Base-by-base conservation (phyloP, 2,797 vertebrate species). In the Gobio occitaniae region DNA sequence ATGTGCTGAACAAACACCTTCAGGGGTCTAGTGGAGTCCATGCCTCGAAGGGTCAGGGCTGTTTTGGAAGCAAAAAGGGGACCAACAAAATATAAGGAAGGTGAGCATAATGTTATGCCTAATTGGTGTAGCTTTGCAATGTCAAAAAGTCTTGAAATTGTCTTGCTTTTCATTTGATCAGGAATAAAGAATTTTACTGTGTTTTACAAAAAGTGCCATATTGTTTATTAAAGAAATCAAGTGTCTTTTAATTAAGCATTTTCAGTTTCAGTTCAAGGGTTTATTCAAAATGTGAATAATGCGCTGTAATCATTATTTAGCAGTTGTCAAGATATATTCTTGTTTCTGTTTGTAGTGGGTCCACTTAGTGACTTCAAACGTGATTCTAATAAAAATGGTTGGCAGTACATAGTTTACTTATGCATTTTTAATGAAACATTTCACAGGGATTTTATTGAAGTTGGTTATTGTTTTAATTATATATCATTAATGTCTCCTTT, bases 151-250 rank as follows among this genome's bases (percentile, higher is more conserved):
- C 48, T 56, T 65, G 11, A 75, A 75, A 83, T 65, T 12, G 59
- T 54, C 29, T 76, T 12, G 6, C 61, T 19, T 76, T 38, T 50
- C 13, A 32, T n/a, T 68, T 9, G 38, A 32, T 44, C 1, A 25
- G 13, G 5, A 25, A 68, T 68, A 65, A 63, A 72, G 3, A 19
- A 15, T 19, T 50, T 77, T 29, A n/a, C 2, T 21, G 13, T 71
- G 16, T 36, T 54, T 68, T 21, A 75, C 36, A 74, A 74, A 50
- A 50, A 63, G 19, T 32, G 32, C 6, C 36, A 19, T 10, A 65
- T 77, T 38, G 41, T 75, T 75, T 69, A 77, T 70, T 71, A 1
- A 69, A 21, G 15, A 29, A 82, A 82, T 75, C n/a, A 76, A 82
- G n/a, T 74, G n/a, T 11, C 25, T 77, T 81, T 76, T 69, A 76